Base-by-base conservation (phyloP, 1,140 invertebrate genomes). In the Linepithema humile region DNA sequence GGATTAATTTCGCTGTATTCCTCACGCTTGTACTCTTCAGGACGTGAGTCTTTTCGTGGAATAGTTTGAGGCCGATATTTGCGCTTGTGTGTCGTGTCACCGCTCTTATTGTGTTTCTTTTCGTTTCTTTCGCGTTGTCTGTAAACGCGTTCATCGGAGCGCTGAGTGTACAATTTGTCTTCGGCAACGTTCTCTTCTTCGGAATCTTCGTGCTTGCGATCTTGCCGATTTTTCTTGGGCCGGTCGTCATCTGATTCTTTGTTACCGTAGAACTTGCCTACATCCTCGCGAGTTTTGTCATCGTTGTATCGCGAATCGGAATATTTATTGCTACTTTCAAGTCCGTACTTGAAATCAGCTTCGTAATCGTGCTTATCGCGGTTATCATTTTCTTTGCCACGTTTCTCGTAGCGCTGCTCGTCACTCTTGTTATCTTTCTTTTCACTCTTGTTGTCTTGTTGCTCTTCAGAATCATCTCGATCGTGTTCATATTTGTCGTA, bases 1-100 rank as follows among this genome's bases (percentile, higher is more conserved):
- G 72, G 55, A 64, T 75, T 83, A 17, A 17, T 50, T 35, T 83
- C 80, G 7, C n/a, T 3, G 5, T 77, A 40, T 23, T 83, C 15
- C 15, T 75, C 55, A 4, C 9, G 20, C 12, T 4, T 20, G 12
- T 48, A 23, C 4, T 32, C 26, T 59, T 57, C 3, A 5, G 0
- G 26, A 45, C n/a, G 40, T 9, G 38, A 32, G 15, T 60, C 45
- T 50, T 9, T 29, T 45, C 26, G 73, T 2, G 73, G 57, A 2
- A 12, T 48, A 1, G 12, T 2, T 1, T 20, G 17, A 17, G 29
- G 26, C 3, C 53, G 23, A 43, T 60, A 17, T 3, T 32, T 75
- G 3, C 20, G 50, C 23, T 59, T 74, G 9, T 7, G 23, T 23
- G 40, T 48, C 38, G 43, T 32, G 10, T 59, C 26, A 7, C 32